These are phyloP conservation scores for Vanessa cardui DNA, from an alignment of 2,888 invertebrate genomes.

Conservation along the genomic window DNA sequence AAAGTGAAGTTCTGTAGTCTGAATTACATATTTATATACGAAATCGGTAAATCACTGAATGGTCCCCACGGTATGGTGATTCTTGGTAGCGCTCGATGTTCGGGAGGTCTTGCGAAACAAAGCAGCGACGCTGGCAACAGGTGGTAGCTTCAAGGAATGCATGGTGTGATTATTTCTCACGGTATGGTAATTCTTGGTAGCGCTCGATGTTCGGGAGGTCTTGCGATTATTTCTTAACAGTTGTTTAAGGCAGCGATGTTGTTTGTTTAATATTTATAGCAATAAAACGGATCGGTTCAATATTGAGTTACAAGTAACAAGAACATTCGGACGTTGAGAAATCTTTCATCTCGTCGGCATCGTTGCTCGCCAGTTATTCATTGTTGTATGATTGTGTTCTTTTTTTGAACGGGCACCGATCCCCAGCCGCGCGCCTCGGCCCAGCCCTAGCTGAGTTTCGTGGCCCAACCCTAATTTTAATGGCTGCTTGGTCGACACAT, in stretches of 20 bases:
- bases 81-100: too few relatives aligned
- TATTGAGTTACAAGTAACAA: slow-evolving; percentile 76
- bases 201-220: too few relatives aligned
- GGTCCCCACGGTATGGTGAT: too few relatives aligned
- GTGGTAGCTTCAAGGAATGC: too few relatives aligned
- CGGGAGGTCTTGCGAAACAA: too few relatives aligned
- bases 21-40: too few relatives aligned
- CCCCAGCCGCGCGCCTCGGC: slow-evolving; percentile 69
- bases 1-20: too few relatives aligned
- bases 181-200: too few relatives aligned
- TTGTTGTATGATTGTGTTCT: slow-evolving; percentile 63
- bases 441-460: slow-evolving; percentile 72
- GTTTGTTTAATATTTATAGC: slow-evolving; percentile 34
- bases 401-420: slow-evolving; percentile 60
- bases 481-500: slow-evolving; percentile 78
- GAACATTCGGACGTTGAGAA: slow-evolving; percentile 73
- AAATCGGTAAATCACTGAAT: too few relatives aligned
- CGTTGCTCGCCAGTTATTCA: slow-evolving; percentile 71
- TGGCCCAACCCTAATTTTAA: slow-evolving; percentile 83
- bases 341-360: slow-evolving; percentile 78
- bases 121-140: too few relatives aligned
- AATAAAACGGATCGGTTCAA: slow-evolving; percentile 59
- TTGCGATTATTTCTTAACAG: too few relatives aligned
- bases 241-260: slow-evolving; percentile 17
- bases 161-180: too few relatives aligned